Evolutionary conservation across 2,888 invertebrate species (phyloP).

Genomic region (Eutolmus rufibarbis): DNA sequence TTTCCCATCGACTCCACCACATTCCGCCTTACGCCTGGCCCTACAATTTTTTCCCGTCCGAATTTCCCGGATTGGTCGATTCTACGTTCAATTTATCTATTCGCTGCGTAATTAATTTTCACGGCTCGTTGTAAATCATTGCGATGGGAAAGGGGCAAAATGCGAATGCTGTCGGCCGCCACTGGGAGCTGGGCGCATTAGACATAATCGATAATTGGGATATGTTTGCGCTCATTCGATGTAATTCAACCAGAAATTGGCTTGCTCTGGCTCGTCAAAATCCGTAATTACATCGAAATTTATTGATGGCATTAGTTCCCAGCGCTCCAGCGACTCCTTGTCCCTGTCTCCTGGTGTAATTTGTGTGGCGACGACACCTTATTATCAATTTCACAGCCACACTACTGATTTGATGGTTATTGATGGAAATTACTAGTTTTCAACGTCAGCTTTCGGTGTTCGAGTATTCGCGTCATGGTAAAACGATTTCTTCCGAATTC

Average conservation of each 20-base stretch:
- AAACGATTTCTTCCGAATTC: background rate
- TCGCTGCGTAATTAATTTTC: constrained; percentile 1
- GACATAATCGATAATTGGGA: background rate
- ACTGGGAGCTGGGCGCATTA: background rate
- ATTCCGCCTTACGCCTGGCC: background rate
- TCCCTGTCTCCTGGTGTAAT: background rate
- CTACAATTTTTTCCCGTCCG: background rate
- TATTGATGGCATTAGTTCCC: background rate
- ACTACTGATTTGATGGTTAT: background rate
- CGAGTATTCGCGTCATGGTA: background rate
- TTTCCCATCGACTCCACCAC: background rate
- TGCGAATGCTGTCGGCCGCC: background rate
- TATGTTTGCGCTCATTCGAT: background rate
- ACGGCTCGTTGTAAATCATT: background rate
- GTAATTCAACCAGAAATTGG: background rate
- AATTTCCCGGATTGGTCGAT: background rate
- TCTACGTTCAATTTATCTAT: background rate
- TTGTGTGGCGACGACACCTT: background rate
- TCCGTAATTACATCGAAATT: background rate
- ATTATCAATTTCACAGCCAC: background rate
- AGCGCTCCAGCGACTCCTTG: background rate
- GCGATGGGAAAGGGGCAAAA: background rate
- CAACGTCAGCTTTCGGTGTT: background rate
- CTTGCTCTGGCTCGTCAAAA: background rate
- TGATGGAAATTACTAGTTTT: background rate